phyloP scores from a whole-genome alignment of 1,140 invertebrate species.

The Nasonia vitripennis region DNA sequence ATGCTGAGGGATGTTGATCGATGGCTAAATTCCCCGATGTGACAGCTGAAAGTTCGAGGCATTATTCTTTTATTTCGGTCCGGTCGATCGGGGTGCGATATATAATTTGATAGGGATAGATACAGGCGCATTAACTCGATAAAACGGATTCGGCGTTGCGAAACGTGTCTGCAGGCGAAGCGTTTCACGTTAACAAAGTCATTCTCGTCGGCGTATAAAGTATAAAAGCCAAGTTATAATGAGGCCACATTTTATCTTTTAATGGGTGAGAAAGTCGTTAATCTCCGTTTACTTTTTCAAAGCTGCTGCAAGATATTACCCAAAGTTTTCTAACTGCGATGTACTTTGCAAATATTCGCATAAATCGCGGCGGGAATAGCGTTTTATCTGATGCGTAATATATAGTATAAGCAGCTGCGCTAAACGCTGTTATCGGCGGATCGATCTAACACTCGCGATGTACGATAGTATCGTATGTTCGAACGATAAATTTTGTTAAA shows the following conservation, averaged over 20 bases:
- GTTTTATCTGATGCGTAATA: too few relatives aligned
- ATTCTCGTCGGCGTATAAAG: background rate
- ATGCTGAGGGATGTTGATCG: slow-evolving; percentile 24
- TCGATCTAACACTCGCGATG: too few relatives aligned
- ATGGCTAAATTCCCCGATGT: slow-evolving; percentile 23
- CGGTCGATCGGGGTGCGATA: background rate
- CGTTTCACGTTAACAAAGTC: background rate
- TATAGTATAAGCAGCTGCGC: too few relatives aligned
- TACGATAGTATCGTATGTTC: too few relatives aligned
- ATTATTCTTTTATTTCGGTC: background rate
- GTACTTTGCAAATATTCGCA: background rate
- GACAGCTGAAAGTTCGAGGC: slow-evolving; percentile 1
- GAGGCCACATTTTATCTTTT: background rate
- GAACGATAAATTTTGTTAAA: too few relatives aligned
- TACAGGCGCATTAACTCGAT: background rate
- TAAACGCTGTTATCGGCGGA: too few relatives aligned
- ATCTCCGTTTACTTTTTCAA: background rate
- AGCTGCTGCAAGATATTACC: background rate
- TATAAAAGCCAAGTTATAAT: background rate
- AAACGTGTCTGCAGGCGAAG: background rate
- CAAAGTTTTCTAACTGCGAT: background rate
- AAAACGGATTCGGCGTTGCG: slow-evolving; percentile 19
- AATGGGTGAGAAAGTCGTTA: background rate
- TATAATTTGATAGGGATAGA: background rate
- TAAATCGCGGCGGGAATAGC: background rate